Base-by-base conservation (phyloP, 2,113 vertebrate species). In the Todiramphus saurophagus region DNA sequence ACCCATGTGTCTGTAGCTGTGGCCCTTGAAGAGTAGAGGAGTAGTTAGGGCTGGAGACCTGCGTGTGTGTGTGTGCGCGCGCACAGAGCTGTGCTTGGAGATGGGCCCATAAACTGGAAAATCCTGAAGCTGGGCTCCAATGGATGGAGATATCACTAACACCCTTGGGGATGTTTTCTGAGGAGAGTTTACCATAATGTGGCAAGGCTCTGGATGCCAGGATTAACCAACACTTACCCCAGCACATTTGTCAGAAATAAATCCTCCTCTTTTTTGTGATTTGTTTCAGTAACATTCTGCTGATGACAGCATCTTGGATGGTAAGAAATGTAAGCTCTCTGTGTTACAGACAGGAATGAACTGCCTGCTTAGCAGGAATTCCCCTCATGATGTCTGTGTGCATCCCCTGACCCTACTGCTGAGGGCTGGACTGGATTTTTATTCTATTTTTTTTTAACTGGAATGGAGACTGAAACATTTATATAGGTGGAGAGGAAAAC, bases 111-210 rank as follows among this genome's bases (percentile, higher is more conserved):
- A 16, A 46, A 5, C 0, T 25, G 86, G 62, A 44, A 16, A 43
- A 70, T 27, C 16, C 56, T 56, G 21, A 37, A 66, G 27, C 10
- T 13, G 33, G 60, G 33, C 60, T 87, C 55, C 46, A 76, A 2
- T n/a, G 69, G 69, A 55, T 66, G 25, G 25, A 64, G 59, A 28
- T 76, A 20, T 10, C 20, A 21, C 21, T 48, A 48, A 48, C 48
- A 50, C 27, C 66, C 35, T 20, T 46, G 28, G 39, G 46, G 31
- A 7, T 46, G 44, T 43, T 68, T 6, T 5, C 63, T 56, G 15
- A 16, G 27, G 10, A n/a, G 87, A 48, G 43, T 58, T 91, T 28
- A 59, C 67, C 7, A 4, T 16, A 27, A 27, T 0, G 0, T 3
- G 44, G 50, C 15, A 31, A 56, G 31, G 58, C 53, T 64, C 55